phyloP scores from a whole-genome alignment of 1,140 invertebrate genomes.

The Brachionus calyciflorus region DNA sequence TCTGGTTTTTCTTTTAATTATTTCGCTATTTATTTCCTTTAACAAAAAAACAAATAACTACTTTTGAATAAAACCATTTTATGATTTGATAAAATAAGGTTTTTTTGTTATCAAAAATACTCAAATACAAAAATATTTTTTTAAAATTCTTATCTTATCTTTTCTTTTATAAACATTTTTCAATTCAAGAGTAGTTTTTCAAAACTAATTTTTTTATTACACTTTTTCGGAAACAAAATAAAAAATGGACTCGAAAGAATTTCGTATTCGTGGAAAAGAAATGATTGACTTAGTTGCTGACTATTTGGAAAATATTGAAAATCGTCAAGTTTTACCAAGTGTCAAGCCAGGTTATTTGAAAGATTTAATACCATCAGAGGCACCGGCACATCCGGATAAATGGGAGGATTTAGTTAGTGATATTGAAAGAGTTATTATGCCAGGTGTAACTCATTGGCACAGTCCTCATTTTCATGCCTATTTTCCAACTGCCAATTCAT shows the following conservation, averaged over 20 bases:
- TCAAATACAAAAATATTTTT: too few species aligned
- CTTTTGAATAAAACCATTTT: too few species aligned
- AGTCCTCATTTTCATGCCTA: slow-evolving; percentile 90
- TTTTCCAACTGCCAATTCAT: slow-evolving; percentile 90
- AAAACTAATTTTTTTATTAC: neutral
- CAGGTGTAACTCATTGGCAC: slow-evolving; percentile 82
- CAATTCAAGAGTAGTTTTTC: neutral
- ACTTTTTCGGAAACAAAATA: neutral
- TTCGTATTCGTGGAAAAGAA: slow-evolving; percentile 56
- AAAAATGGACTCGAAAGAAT: slow-evolving; percentile 50
- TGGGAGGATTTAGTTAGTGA: slow-evolving; percentile 64
- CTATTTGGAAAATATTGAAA: slow-evolving; percentile 69
- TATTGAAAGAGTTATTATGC: slow-evolving; percentile 65
- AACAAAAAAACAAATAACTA: too few species aligned
- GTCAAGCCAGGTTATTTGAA: slow-evolving; percentile 65
- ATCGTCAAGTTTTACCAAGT: slow-evolving; percentile 65
- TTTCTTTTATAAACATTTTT: too few species aligned
- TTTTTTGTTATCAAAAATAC: too few species aligned
- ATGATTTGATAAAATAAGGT: too few species aligned
- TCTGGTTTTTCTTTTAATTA: too few species aligned
- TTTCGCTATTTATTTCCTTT: too few species aligned
- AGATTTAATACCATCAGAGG: slow-evolving; percentile 57
- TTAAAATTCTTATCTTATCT: too few species aligned
- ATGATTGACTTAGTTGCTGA: slow-evolving; percentile 61
- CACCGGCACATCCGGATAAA: slow-evolving; percentile 58